phyloP scores from a whole-genome alignment of 2,797 vertebrate genomes.

The Labeo calbasu region DNA sequence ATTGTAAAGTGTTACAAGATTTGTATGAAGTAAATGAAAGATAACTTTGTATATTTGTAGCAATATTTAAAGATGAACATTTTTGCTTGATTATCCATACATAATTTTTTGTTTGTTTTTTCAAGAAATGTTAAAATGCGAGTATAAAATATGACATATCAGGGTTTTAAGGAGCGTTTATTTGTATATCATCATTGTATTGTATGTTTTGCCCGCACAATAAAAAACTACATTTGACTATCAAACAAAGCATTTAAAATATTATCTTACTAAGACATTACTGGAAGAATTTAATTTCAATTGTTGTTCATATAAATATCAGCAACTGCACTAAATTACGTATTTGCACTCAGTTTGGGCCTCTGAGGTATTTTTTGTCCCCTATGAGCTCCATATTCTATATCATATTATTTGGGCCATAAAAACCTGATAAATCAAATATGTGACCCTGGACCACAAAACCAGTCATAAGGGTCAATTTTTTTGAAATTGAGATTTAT shows the following conservation, averaged over 20 bases:
- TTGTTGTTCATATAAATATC: background rate
- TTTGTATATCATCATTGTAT: background rate
- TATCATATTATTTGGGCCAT: too few relatives aligned
- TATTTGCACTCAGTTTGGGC: too few relatives aligned
- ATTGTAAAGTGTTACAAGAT: too few relatives aligned
- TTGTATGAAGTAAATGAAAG: background rate
- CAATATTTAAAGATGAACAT: too few relatives aligned
- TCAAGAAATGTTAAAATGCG: background rate
- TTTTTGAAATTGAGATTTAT: too few relatives aligned
- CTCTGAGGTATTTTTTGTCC: too few relatives aligned
- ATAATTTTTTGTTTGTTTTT: background rate
- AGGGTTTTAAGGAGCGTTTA: background rate
- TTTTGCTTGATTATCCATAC: background rate
- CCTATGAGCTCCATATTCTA: too few relatives aligned
- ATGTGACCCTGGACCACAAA: too few relatives aligned
- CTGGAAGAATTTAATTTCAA: background rate
- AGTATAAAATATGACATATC: background rate
- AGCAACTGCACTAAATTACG: too few relatives aligned
- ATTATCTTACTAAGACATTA: background rate
- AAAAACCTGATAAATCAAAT: too few relatives aligned
- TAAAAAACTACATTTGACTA: background rate
- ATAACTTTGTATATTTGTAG: background rate
- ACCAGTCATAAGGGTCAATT: too few relatives aligned
- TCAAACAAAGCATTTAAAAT: background rate
- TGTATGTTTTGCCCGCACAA: background rate